Evolutionary conservation across 2,888 invertebrate genomes (phyloP).

Genomic region (Caenorhabditis sp.): DNA sequence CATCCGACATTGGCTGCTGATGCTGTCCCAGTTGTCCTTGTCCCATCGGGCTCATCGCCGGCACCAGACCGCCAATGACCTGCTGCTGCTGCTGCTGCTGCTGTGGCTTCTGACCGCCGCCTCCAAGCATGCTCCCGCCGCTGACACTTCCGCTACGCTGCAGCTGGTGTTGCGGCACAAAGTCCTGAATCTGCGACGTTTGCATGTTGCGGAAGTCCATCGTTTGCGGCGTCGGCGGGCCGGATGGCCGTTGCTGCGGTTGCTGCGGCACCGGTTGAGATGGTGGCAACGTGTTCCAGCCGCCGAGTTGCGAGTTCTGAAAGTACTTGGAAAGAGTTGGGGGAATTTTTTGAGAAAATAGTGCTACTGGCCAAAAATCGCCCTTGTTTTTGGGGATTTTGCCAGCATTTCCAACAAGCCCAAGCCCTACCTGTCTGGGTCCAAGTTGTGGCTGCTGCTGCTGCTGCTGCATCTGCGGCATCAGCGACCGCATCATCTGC

Average conservation of each 20-base stretch:
- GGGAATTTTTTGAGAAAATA: background rate
- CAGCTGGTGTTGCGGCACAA: conserved; percentile 36
- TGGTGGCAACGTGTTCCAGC: conserved; percentile 25
- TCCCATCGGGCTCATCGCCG: background rate
- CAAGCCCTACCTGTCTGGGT: background rate
- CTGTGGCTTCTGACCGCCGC: too few species aligned
- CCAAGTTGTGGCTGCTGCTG: conserved; percentile 23
- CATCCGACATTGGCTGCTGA: conserved; percentile 34
- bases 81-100: conserved; percentile 4
- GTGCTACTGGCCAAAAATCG: too few species aligned
- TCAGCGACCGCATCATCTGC: conserved; percentile 69
- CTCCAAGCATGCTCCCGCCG: conserved; percentile 9
- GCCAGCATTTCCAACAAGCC: too few species aligned
- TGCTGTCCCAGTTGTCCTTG: background rate
- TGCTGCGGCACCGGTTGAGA: conserved; percentile 22
- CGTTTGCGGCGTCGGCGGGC: conserved; percentile 65
- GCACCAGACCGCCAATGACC: conserved; percentile 9
- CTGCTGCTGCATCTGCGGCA: conserved; percentile 52
- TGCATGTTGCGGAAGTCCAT: conserved; percentile 60
- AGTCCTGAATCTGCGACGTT: conserved; percentile 19
- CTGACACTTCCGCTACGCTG: conserved; percentile 46
- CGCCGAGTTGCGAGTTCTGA: conserved; percentile 46
- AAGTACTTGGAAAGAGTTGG: background rate
- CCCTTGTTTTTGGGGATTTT: too few species aligned
- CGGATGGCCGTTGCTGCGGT: conserved; percentile 56